Conservation (phyloP, 2,888 invertebrate genomes). For the Molanna angustata region DNA sequence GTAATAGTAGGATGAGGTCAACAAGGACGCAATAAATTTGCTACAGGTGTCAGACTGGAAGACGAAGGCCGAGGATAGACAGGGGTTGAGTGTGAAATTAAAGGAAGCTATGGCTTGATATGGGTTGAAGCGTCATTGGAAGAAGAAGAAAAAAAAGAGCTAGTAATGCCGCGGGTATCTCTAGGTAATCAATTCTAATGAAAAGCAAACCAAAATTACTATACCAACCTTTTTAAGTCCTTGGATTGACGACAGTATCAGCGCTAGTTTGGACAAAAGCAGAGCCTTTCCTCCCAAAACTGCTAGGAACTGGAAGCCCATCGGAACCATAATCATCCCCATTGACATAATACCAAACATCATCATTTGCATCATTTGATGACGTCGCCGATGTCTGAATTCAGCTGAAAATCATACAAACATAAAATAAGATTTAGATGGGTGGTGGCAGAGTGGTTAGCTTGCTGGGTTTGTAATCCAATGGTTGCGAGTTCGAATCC, state of each 20-base stretch:
- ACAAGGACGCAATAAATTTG: no score
- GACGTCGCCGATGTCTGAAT: slow-evolving; percentile 59
- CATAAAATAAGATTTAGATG: neutral
- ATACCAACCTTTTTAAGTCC: slow-evolving; percentile 67
- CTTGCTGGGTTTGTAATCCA: neutral
- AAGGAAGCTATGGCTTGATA: no score
- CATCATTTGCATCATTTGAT: slow-evolving; percentile 72
- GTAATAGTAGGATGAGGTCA: no score
- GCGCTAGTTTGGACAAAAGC: slow-evolving; percentile 76
- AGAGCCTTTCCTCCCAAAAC: slow-evolving; percentile 80
- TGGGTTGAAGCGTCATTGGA: no score
- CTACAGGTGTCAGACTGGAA: no score
- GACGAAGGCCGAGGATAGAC: no score
- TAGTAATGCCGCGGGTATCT: no score
- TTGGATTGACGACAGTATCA: slow-evolving; percentile 75
- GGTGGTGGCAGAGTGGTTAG: neutral
- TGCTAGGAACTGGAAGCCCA: slow-evolving; percentile 82
- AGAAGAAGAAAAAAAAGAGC: no score
- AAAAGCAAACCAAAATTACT: no score
- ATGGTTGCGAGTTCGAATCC: no score
- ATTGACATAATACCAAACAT: slow-evolving; percentile 76
- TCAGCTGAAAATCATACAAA: slow-evolving; percentile 40
- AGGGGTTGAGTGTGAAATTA: no score
- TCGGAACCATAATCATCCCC: slow-evolving; percentile 72
- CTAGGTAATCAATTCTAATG: no score